Conservation (phyloP, 2,888 invertebrate species). For the Lapara coniferarum region DNA sequence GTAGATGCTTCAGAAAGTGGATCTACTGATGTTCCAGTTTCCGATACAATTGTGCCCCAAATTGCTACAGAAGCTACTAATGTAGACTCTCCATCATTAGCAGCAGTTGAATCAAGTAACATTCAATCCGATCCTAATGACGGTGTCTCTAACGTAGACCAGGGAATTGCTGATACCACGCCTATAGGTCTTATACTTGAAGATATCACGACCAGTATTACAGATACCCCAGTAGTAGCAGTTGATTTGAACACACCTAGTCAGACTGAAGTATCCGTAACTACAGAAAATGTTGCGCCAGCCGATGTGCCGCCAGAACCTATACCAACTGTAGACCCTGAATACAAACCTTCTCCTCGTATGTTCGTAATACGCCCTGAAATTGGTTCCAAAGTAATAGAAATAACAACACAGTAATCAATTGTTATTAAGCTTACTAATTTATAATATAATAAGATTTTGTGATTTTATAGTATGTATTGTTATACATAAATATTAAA, state of each 20-base stretch:
- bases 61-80: conserved; percentile 2
- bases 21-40: background rate
- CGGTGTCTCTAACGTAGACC: background rate
- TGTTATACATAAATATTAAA: conserved; percentile 34
- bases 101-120: background rate
- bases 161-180: background rate
- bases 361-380: conserved; percentile 51
- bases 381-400: conserved; percentile 63
- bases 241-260: background rate
- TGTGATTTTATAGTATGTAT: conserved; percentile 38
- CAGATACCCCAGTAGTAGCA: background rate
- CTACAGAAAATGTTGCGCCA: conserved; percentile 27
- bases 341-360: conserved; percentile 25
- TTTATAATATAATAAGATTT: conserved; percentile 33
- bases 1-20: background rate
- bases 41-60: conserved; percentile 2
- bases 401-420: conserved; percentile 59
- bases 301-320: conserved; percentile 33
- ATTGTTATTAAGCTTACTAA: conserved; percentile 29
- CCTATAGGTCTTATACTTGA: background rate
- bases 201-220: background rate
- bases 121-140: background rate
- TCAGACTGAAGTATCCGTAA: conserved; percentile 15
- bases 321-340: conserved; percentile 30
- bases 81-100: background rate